Percentiles rank a stretch among this genome's conserved stretches.
phyloP scores from a whole-genome alignment of 35 echinoderm and acorn worm species.

The Holothuria glaberrima region DNA sequence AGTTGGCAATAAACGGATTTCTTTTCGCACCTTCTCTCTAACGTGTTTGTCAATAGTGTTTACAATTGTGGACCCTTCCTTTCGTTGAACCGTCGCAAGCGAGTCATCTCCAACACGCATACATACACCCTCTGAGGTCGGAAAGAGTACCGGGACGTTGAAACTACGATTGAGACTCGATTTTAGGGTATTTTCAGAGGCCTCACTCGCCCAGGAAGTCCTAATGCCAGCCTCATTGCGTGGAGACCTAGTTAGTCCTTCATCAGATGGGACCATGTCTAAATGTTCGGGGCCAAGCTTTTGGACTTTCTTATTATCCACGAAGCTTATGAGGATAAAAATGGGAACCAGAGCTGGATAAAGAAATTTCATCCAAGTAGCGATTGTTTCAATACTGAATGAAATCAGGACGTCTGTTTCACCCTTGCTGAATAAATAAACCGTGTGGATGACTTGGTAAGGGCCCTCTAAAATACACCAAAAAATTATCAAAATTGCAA shows the following conservation, averaged over 20 bases:
- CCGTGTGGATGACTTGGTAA: constrained; percentile 31
- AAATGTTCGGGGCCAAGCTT: neutral
- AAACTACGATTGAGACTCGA: neutral
- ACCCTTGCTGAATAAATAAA: constrained; percentile 36
- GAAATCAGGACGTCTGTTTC: constrained; percentile 30
- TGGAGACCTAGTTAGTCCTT: neutral
- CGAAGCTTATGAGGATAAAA: constrained; percentile 22
- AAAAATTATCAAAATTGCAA: constrained; percentile 25
- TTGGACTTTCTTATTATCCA: neutral
- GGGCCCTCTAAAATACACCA: constrained; percentile 46
- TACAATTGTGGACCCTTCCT: no score
- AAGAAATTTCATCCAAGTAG: constrained; percentile 29
- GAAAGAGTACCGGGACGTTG: constrained; percentile 8
- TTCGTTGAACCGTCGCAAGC: neutral
- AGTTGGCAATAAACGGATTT: neutral
- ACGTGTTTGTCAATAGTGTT: no score
- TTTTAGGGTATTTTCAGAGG: constrained; percentile 3
- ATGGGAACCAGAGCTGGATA: constrained; percentile 30
- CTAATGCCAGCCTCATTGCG: constrained; percentile 2
- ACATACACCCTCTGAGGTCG: constrained; percentile 17
- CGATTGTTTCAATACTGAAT: constrained; percentile 14
- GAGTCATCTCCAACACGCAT: constrained; percentile 20
- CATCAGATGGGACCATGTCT: neutral
- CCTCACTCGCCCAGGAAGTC: constrained; percentile 42
- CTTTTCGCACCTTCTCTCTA: no score